A percentile compares a stretch with the other conserved stretches of the same genome.
Evolutionary conservation across 2,888 invertebrate species (phyloP).

Genomic region (Fissipunctia ypsillon): DNA sequence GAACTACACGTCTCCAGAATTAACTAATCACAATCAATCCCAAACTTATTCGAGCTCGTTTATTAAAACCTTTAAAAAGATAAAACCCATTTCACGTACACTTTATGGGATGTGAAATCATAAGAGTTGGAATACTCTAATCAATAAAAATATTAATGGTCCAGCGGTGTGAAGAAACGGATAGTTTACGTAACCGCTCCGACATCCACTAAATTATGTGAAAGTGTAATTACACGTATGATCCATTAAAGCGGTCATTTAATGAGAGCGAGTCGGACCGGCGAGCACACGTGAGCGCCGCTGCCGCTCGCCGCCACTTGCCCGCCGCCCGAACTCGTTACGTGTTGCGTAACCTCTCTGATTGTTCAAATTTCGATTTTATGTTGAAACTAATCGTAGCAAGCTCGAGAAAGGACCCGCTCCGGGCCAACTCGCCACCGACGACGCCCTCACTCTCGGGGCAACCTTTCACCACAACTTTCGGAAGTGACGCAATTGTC

Average conservation of each 20-base stretch:
- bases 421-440: slow-evolving; percentile 65
- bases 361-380: slow-evolving; percentile 80
- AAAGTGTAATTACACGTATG: slow-evolving; percentile 82
- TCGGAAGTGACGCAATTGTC: slow-evolving; percentile 82
- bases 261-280: slow-evolving; percentile 72
- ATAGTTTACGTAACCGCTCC: slow-evolving; percentile 74
- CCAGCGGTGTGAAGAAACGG: slow-evolving; percentile 66
- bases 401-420: slow-evolving; percentile 80
- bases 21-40: slow-evolving; percentile 11
- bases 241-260: slow-evolving; percentile 80
- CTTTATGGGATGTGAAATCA: slow-evolving; percentile 51
- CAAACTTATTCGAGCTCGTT: slow-evolving; percentile 20
- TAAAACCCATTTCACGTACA: slow-evolving; percentile 25
- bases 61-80: slow-evolving; percentile 27
- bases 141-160: slow-evolving; percentile 68
- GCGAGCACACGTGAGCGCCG: slow-evolving; percentile 49
- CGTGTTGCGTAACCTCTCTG: slow-evolving; percentile 76
- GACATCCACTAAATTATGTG: slow-evolving; percentile 76
- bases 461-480: slow-evolving; percentile 88
- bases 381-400: slow-evolving; percentile 77
- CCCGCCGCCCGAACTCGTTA: slow-evolving; percentile 59
- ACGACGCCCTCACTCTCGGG: slow-evolving; percentile 75
- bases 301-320: slow-evolving; percentile 51
- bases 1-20: slow-evolving; percentile 16
- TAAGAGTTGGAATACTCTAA: slow-evolving; percentile 49